phyloP scores from a whole-genome alignment of 2,113 vertebrate species.

The Tachysurus vachellii region DNA sequence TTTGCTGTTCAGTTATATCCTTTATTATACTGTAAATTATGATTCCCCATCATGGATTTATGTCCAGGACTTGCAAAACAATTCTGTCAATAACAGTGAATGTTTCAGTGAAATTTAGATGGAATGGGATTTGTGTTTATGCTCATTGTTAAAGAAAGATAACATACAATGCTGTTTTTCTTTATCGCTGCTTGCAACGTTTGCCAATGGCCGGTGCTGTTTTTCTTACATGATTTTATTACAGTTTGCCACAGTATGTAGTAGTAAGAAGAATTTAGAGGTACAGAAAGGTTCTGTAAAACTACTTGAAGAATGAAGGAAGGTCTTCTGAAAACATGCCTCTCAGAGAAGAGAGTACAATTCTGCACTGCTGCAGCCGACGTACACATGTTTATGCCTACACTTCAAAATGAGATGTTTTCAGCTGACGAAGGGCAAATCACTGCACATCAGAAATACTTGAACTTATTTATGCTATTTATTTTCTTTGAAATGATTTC shows the following conservation, averaged over 20 bases:
- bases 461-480: constrained; percentile 72
- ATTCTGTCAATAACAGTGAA: constrained; percentile 65
- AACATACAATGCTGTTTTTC: constrained; percentile 34
- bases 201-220: constrained; percentile 57
- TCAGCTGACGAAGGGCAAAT: constrained; percentile 46
- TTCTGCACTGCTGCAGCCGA: constrained; percentile 49
- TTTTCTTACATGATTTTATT: constrained; percentile 42
- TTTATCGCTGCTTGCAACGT: constrained; percentile 59
- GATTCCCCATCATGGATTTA: constrained; percentile 63
- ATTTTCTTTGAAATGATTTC: constrained; percentile 45
- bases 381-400: constrained; percentile 65
- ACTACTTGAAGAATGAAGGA: background rate
- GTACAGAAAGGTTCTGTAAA: background rate
- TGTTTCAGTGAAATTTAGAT: constrained; percentile 62
- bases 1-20: constrained; percentile 65
- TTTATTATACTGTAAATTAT: constrained; percentile 71
- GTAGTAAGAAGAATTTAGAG: background rate
- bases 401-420: constrained; percentile 43
- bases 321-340: constrained; percentile 19
- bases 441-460: constrained; percentile 70
- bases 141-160: constrained; percentile 59
- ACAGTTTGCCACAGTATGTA: constrained; percentile 53
- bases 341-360: background rate
- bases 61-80: constrained; percentile 60
- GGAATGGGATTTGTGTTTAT: constrained; percentile 61